Base-by-base conservation (phyloP, 92 coral and sea anemone species). In the Siderastrea radians region DNA sequence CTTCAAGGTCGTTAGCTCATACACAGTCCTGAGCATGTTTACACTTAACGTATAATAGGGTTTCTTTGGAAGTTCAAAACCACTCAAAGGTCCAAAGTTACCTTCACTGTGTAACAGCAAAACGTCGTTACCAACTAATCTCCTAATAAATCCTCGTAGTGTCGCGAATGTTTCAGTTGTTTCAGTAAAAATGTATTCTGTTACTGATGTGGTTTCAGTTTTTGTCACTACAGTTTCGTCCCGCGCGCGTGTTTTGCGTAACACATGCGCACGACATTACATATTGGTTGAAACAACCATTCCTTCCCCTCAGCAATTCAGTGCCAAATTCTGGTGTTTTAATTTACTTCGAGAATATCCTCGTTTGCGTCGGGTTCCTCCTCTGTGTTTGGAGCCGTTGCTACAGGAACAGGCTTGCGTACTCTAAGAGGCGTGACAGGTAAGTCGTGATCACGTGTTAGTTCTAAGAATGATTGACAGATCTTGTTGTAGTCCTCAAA, bases 401-500 rank as follows among this genome's bases (percentile, higher is more conserved):
- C 64, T 38, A 84, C 50, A 13, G 87, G 83, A 48, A 72, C 59
- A 6, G 99, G 99, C 85, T 91, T 95, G 67, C 93, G 93, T 71
- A 97, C 90, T 91, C 88, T 91, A 50, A 94, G 88, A 49, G 99
- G 99, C 62, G 88, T 86, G 63, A 83, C 78, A 19, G 94, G 75
- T 61, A 97, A 68, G 57, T 87, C 70, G 8, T 86, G 72, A 4
- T 91, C 82, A 5, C 64, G 68, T 43, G 96, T 78, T 2, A 97
- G 77, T 72, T 92, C 98, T 5, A 90, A 52, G 80, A 91, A 95
- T 4, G 96, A 90, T 62, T 57, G 72, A 64, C 99, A 98, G 12
- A 98, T 91, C 50, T 91, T 90, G 72, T 82, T 58, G 49, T 93
- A 94, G 50, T 96, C 98, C 6, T 89, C 84, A 87, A 98, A 89